Evolutionary conservation across 2,888 invertebrate species (phyloP).

Genomic region (Chouioia cunea): DNA sequence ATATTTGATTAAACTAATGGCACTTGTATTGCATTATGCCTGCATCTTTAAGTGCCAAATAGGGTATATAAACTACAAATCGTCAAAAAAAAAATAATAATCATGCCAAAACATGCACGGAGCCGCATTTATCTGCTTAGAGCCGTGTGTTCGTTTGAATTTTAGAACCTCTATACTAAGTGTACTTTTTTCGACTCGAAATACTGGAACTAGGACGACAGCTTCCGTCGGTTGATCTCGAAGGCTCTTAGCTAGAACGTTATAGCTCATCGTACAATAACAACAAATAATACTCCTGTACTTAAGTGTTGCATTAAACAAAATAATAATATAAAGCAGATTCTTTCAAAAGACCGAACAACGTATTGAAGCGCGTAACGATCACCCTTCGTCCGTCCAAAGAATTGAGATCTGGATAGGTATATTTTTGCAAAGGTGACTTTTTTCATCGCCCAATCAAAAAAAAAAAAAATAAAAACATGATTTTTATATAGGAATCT

Average conservation of each 20-base stretch:
- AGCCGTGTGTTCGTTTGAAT: constrained; percentile 18
- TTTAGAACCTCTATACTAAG: background rate
- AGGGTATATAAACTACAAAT: constrained; percentile 31
- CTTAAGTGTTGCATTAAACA: constrained; percentile 41
- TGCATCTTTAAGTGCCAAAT: constrained; percentile 53
- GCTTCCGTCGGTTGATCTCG: constrained; percentile 48
- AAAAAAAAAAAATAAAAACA: background rate
- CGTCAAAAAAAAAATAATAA: constrained; percentile 11
- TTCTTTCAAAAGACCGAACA: constrained; percentile 23
- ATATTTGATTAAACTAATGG: constrained; percentile 21
- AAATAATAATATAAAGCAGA: too few relatives aligned
- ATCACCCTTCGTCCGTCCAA: constrained; percentile 46
- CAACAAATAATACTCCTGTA: constrained; percentile 37
- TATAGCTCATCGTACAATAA: constrained; percentile 2
- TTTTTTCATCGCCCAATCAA: constrained; percentile 29
- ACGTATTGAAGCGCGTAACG: constrained; percentile 7
- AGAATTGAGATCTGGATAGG: constrained; percentile 39
- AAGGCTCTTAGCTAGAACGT: constrained; percentile 25
- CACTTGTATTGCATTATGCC: constrained; percentile 42
- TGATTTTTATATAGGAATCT: constrained; percentile 18
- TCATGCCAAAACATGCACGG: constrained; percentile 33
- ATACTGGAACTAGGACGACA: constrained; percentile 37
- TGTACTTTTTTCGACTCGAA: constrained; percentile 32
- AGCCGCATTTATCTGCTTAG: constrained; percentile 25
- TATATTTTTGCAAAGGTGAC: constrained; percentile 43